Evolutionary conservation across 2,797 vertebrate species (phyloP), one percentile per base, ranked within the genome.

Genomic region (Hyperoplus lanceolatus): DNA sequence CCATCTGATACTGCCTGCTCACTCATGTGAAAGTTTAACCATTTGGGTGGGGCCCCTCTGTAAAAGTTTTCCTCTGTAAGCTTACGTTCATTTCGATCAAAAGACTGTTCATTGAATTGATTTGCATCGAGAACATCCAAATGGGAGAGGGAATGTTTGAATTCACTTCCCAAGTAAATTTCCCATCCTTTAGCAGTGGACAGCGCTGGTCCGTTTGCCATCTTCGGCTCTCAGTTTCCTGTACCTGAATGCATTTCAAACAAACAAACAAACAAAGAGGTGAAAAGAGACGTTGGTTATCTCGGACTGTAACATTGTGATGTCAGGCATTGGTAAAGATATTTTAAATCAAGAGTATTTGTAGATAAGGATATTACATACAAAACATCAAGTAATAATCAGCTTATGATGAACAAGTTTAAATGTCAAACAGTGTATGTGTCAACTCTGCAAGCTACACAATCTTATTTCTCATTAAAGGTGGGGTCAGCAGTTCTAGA

Each of bases 1-100:
- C 29, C 58, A 4, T 6, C 1, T 8, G 13, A 38, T 11, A 8
- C 1, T 38, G 29, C 16, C 21, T 60, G 9, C 54, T 89, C 84
- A 69, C 59, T 79, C 2, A 80, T 61, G 56, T 85, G 63, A 57
- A 91, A 91, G 48, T 92, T 92, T 43, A 89, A 67, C 90, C 90
- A 91, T 10, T 45, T 0, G 0, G 87, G 81, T 3, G 87, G 84
- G 4, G 84, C 87, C 11, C 91, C 91, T 70, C 61, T 79, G 68
- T 88, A 89, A 59, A 92, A 87, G 49, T 68, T 67, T 14, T 65
- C 18, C 43, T 90, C 81, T 14, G 48, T 48, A 18, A 77, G 6
- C 6, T 39, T 15, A 15, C 4, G 8, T 36, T 4, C 0, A 5
- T n/a, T 7, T 29, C 11, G 42, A 61, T 66, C 1, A 3, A 73